These are phyloP conservation scores for Nasonia longicornis DNA, from an alignment of 1,140 invertebrate genomes.

Conservation along the genomic window DNA sequence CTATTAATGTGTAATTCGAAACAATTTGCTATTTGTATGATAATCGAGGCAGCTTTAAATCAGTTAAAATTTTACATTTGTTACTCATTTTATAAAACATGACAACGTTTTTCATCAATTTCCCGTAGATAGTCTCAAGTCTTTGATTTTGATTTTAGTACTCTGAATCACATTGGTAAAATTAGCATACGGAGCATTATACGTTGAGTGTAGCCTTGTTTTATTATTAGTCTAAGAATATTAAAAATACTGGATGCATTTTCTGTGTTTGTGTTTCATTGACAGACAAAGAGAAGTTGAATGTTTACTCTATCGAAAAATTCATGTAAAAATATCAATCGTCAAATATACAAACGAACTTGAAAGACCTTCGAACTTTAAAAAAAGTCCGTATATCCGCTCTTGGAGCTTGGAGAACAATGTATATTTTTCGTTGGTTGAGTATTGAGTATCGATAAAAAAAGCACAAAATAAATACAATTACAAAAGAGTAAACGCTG, in stretches of 20 bases:
- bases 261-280: no score
- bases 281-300: not conserved
- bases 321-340: not conserved
- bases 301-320: not conserved
- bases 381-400: no score
- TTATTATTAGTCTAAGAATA: no score
- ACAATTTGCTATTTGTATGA: not conserved
- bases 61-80: not conserved
- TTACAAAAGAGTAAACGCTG: not conserved
- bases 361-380: no score
- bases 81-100: not conserved
- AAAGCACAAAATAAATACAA: not conserved
- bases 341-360: not conserved
- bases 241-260: no score
- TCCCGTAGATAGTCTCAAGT: not conserved
- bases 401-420: not conserved
- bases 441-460: constrained; percentile 1
- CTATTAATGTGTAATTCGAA: not conserved
- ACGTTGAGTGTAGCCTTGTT: not conserved
- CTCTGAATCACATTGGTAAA: not conserved
- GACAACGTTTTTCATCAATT: not conserved
- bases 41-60: not conserved
- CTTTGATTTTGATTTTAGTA: constrained; percentile 16
- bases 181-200: not conserved
- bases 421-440: not conserved